Percentiles rank a stretch among this genome's conserved stretches.
Evolutionary conservation across 2,113 vertebrate genomes (phyloP).

Genomic region (Corydoras sp.): DNA sequence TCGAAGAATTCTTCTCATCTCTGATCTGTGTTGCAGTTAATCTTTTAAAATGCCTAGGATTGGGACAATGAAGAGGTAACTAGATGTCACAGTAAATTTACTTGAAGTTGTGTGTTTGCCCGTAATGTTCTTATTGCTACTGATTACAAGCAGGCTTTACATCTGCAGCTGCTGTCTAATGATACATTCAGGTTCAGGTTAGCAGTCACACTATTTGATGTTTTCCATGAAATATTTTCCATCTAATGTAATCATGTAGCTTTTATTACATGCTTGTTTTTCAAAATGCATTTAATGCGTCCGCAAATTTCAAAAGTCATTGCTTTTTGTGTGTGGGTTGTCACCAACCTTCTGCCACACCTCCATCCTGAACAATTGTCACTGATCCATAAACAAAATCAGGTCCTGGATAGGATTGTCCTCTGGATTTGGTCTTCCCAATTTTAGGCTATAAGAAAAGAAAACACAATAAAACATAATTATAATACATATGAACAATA

Average conservation of each 20-base stretch:
- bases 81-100: background rate
- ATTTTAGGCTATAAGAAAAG: slow-evolving; percentile 60
- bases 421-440: slow-evolving; percentile 65
- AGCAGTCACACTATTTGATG: background rate
- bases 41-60: background rate
- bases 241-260: background rate
- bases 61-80: background rate
- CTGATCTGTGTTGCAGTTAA: background rate
- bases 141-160: background rate
- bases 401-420: slow-evolving; percentile 63
- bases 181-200: too few species aligned
- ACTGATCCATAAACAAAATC: slow-evolving; percentile 69
- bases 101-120: too few species aligned
- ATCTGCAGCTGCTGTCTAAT: slow-evolving; percentile 9
- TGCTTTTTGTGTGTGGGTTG: background rate
- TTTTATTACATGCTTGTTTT: background rate
- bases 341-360: slow-evolving; percentile 72
- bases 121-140: too few species aligned
- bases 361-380: slow-evolving; percentile 62
- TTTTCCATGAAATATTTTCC: background rate
- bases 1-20: background rate
- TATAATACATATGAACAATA: too few species aligned
- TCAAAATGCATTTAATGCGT: too few species aligned
- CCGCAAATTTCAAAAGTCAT: too few species aligned
- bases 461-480: background rate